Conservation (phyloP, 1,140 invertebrate genomes). For the Drosophila baimaii region DNA sequence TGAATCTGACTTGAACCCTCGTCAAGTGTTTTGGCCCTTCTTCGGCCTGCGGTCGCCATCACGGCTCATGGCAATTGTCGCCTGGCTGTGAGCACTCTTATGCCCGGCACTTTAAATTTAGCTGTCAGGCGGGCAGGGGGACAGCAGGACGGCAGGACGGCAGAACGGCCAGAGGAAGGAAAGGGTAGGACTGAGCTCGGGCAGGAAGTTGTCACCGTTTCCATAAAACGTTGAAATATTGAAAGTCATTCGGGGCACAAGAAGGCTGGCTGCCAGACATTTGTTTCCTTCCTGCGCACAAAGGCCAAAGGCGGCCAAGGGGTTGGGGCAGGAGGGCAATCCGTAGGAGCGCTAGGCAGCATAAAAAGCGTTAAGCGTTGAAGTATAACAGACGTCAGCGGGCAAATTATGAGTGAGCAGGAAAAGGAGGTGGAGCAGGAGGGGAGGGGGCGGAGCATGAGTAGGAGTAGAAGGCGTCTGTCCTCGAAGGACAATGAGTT, state of each 20-base stretch:
- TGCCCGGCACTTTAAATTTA: slow-evolving; percentile 43
- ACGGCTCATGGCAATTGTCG: slow-evolving; percentile 61
- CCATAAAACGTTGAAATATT: slow-evolving; percentile 79
- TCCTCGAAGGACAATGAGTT: slow-evolving; percentile 52
- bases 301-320: slow-evolving; percentile 24
- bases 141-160: slow-evolving; percentile 8
- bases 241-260: slow-evolving; percentile 74
- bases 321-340: slow-evolving; percentile 25
- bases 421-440: slow-evolving; percentile 25
- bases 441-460: slow-evolving; percentile 24
- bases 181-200: slow-evolving; percentile 23
- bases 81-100: slow-evolving; percentile 37
- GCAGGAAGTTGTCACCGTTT: slow-evolving; percentile 74
- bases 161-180: slow-evolving; percentile 23
- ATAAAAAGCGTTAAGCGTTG: slow-evolving; percentile 60
- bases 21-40: slow-evolving; percentile 50
- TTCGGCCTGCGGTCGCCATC: slow-evolving; percentile 27
- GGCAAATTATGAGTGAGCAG: slow-evolving; percentile 70
- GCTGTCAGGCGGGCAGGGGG: slow-evolving; percentile 6
- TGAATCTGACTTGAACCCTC: slow-evolving; percentile 49
- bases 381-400: slow-evolving; percentile 69
- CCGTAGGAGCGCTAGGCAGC: slow-evolving; percentile 25
- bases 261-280: slow-evolving; percentile 59
- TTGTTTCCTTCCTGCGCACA: slow-evolving; percentile 75
- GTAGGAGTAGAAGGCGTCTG: not conserved